Percentiles rank a stretch among this genome's conserved stretches.
These are phyloP conservation scores for Apistogramma diplotaenia DNA, from an alignment of 2,113 vertebrate species.

Conservation along the genomic window DNA sequence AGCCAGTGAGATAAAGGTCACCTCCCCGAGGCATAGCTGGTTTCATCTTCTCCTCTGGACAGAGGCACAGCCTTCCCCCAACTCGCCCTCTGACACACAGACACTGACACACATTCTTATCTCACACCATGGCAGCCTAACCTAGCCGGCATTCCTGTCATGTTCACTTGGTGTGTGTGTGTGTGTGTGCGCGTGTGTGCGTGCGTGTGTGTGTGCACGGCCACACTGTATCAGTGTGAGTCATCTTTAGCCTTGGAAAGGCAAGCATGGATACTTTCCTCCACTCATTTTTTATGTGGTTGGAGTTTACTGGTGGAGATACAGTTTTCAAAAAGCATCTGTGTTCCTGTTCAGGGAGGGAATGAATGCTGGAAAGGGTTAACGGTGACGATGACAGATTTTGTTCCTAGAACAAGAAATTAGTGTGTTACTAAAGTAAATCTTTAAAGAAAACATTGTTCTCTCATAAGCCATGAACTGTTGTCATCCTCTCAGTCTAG, in stretches of 20 bases:
- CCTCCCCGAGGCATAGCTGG: constrained; percentile 3
- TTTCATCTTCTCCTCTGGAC: not conserved
- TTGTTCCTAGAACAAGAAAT: not conserved
- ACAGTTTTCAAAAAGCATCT: not conserved
- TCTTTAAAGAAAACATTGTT: not conserved
- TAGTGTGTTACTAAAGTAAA: not conserved
- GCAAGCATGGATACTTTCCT: not conserved
- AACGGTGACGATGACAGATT: not conserved
- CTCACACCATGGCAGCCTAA: not conserved
- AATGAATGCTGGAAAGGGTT: not conserved
- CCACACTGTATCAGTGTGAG: not conserved
- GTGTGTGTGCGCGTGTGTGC: too few relatives aligned
- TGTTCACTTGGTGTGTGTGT: not conserved
- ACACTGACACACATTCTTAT: not conserved
- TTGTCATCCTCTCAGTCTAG: constrained; percentile 14
- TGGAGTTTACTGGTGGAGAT: not conserved
- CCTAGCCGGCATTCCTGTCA: constrained; percentile 8
- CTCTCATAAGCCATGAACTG: not conserved
- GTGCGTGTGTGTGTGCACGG: not conserved
- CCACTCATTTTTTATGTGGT: not conserved
- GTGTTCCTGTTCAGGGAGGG: not conserved
- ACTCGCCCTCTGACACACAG: not conserved
- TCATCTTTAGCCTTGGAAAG: not conserved
- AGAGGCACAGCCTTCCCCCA: not conserved
- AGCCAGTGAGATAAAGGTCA: constrained; percentile 34